A percentile compares a stretch with the other conserved stretches of the same genome.
phyloP scores from a whole-genome alignment of 2,888 invertebrate species.

The Glyphotaelius pellucidus region DNA sequence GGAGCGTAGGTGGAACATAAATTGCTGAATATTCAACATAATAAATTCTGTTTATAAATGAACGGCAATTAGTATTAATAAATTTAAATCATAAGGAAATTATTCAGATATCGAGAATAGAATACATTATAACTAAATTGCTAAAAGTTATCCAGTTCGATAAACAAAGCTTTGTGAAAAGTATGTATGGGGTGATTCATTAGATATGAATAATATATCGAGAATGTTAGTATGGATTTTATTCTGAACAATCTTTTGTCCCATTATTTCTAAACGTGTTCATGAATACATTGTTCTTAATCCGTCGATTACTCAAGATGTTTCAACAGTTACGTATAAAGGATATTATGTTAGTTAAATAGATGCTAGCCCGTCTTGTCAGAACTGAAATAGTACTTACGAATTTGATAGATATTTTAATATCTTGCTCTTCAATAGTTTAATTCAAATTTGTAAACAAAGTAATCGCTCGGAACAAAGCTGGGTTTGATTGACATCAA shows the following conservation, averaged over 20 bases:
- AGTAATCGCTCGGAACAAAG: background rate
- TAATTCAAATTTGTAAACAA: background rate
- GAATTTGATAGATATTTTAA: background rate
- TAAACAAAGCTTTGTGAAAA: background rate
- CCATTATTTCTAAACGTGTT: background rate
- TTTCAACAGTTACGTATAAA: background rate
- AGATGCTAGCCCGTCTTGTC: background rate
- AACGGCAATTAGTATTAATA: background rate
- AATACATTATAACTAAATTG: background rate
- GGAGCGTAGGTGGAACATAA: background rate
- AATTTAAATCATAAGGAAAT: background rate
- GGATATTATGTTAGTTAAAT: background rate
- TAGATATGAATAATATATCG: background rate
- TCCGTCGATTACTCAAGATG: background rate
- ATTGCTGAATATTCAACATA: background rate
- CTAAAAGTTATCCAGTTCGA: background rate
- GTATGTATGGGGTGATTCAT: background rate
- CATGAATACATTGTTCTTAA: conserved; percentile 2
- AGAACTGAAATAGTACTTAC: no score
- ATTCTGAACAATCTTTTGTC: background rate
- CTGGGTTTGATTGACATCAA: background rate
- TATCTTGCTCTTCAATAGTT: background rate
- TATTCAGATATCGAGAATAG: background rate
- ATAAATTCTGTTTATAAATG: background rate
- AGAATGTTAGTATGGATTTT: background rate